Base-by-base conservation (phyloP, 2,888 invertebrate species). In the Sialis fuliginosa region DNA sequence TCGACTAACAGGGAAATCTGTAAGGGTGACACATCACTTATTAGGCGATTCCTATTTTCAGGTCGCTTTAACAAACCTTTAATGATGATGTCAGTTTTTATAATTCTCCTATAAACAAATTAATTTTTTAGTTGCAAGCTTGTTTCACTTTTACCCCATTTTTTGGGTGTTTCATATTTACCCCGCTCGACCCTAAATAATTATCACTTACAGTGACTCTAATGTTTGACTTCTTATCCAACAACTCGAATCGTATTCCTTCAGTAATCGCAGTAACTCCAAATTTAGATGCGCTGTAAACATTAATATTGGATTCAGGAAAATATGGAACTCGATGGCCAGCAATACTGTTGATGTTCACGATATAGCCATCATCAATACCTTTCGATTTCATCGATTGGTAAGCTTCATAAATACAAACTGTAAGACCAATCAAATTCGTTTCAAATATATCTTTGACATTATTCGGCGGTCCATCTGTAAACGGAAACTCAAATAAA, bases 341-440 rank as follows among this genome's bases (percentile, higher is more conserved):
- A 13, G 39, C 42, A 6, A 49, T 33, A 8, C 55, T 55, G 50
- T 52, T 52, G 13, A 55, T 53, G 42, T 54, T 52, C 6, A 55
- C 49, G n/a, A 55, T 54, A 48, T 54, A 52, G 9, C 55, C 55
- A 37, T 49, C 50, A 7, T 37, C 37, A 2, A 54, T 49, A 4
- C 42, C 42, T 6, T 48, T 34, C 32, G 45, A 44, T 40, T 53
- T 52, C 54, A 55, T 53, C 2, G 51, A 52, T 22, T 49, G 49
- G 8, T 54, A 10, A 8, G 51, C 50, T 49, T 54, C 53, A 31
- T 51, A 45, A 7, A 49, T 48, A 31, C 52, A 50, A 37, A 46
- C 44, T 1, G 49, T 41, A 3, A 53, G 45, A 6, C 50, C 53
- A 1, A 53, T 37, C 2, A 55, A 50, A 37, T 55, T 55, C 8